Conservation (phyloP, 2,113 vertebrate genomes). For the Physeter macrocephalus region DNA sequence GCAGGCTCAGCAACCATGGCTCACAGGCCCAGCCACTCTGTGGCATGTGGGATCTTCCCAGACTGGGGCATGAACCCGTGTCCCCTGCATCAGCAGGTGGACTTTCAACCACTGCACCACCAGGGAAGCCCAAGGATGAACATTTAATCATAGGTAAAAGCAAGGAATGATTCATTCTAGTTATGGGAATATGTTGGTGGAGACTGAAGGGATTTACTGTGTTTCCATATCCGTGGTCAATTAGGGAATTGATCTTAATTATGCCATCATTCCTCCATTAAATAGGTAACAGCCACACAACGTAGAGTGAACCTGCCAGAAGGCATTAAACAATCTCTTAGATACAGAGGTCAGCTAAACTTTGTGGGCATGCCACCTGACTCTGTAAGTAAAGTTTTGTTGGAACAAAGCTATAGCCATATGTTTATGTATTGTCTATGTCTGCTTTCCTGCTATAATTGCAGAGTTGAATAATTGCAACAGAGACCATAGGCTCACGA, state of each 20-base stretch:
- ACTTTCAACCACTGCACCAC: no score
- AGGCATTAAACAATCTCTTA: neutral
- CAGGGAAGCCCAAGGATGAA: no score
- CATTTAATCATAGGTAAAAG: neutral
- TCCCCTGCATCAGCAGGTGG: no score
- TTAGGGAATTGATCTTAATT: neutral
- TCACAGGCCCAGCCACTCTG: no score
- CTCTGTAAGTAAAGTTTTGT: neutral
- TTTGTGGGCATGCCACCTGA: neutral
- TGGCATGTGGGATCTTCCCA: no score
- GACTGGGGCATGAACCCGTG: no score
- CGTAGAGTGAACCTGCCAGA: neutral
- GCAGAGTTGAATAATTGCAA: neutral
- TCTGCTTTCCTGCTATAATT: neutral
- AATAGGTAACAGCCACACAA: neutral
- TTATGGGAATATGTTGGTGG: accelerated
- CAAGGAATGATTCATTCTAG: neutral
- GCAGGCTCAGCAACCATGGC: no score
- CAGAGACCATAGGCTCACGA: neutral
- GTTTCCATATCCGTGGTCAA: neutral
- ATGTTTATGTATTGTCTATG: neutral
- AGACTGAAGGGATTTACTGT: neutral
- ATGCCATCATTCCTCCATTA: neutral
- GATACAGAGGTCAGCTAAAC: neutral
- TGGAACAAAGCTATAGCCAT: neutral